A percentile compares a stretch with the other conserved stretches of the same genome.
Evolutionary conservation across 1,140 invertebrate species (phyloP).

Genomic region (Contarinia nasturtii): DNA sequence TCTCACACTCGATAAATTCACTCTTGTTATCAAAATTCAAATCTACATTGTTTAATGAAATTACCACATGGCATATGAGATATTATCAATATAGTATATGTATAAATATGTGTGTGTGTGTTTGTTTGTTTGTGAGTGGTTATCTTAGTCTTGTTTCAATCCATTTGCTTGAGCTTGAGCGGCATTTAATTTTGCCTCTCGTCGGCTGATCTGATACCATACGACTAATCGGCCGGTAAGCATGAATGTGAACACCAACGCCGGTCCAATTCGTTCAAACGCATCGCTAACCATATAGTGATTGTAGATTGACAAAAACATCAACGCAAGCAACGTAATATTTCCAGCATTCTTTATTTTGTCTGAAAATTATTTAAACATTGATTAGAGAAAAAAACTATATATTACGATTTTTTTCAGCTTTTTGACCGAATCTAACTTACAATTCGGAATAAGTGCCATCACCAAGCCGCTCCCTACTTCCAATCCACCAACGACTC

Average conservation of each 20-base stretch:
- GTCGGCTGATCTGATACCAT: conserved; percentile 25
- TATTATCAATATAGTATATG: too few species aligned
- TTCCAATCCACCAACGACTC: conserved; percentile 71
- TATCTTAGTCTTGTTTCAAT: conserved; percentile 16
- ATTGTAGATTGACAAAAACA: conserved; percentile 77
- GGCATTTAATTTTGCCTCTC: too few species aligned
- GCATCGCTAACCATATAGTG: conserved; percentile 85
- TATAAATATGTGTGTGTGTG: too few species aligned
- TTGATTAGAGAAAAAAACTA: not conserved
- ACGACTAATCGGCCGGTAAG: conserved; percentile 76
- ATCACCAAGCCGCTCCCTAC: conserved; percentile 76
- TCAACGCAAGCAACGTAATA: conserved; percentile 57
- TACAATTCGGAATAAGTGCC: conserved; percentile 74
- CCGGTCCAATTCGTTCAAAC: conserved; percentile 79
- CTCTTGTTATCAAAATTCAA: too few species aligned
- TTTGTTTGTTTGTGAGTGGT: too few species aligned
- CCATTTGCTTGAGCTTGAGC: too few species aligned
- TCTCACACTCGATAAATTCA: too few species aligned
- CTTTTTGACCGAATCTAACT: conserved; percentile 20
- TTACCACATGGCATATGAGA: too few species aligned
- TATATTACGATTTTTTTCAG: not conserved
- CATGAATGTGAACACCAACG: conserved; percentile 90
- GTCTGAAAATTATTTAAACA: conserved; percentile 36
- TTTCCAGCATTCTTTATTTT: conserved; percentile 79
- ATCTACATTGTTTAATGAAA: too few species aligned